Conservation (phyloP, 2,888 invertebrate genomes). For the Sesia apiformis region DNA sequence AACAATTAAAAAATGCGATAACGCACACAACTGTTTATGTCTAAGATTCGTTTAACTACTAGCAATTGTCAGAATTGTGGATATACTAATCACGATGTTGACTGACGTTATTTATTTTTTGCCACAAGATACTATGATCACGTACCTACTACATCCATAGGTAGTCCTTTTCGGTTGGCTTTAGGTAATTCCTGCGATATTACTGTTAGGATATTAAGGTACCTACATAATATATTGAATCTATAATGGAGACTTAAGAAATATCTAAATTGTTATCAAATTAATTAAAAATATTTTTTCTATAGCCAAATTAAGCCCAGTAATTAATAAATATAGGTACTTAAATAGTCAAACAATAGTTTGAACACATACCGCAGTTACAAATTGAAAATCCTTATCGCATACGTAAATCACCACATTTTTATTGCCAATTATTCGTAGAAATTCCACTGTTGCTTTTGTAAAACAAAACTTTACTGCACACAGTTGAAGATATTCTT, state of each 20-base stretch:
- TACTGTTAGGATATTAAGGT: too few relatives aligned
- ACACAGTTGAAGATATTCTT: background rate
- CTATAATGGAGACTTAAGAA: background rate
- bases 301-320: background rate
- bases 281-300: background rate
- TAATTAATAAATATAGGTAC: background rate
- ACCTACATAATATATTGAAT: background rate
- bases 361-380: slow-evolving; percentile 39
- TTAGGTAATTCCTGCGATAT: too few relatives aligned
- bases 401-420: background rate
- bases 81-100: too few relatives aligned
- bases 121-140: too few relatives aligned
- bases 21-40: too few relatives aligned
- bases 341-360: slow-evolving; percentile 18
- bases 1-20: too few relatives aligned
- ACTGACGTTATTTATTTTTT: too few relatives aligned
- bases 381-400: slow-evolving; percentile 43
- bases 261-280: background rate
- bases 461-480: background rate
- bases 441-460: background rate
- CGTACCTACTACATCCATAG: too few relatives aligned
- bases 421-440: background rate
- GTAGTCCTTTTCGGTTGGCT: too few relatives aligned
- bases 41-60: too few relatives aligned
- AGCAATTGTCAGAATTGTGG: too few relatives aligned